Evolutionary conservation across 2,888 invertebrate species (phyloP).

Genomic region (Rutpela maculata): DNA sequence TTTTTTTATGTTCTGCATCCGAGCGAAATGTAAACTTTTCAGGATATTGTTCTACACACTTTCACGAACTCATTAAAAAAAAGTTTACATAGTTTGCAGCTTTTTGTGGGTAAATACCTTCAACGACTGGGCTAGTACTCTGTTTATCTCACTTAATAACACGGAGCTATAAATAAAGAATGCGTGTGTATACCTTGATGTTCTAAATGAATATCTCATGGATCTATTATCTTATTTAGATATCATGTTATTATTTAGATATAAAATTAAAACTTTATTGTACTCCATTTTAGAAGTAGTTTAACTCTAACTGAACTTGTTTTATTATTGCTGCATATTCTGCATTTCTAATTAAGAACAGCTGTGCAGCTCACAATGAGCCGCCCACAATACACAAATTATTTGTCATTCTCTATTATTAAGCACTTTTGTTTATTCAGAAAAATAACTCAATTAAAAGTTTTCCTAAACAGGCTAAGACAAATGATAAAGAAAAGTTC

Average conservation of each 20-base stretch:
- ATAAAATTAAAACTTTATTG: not conserved
- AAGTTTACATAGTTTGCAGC: too few species aligned
- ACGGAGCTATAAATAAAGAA: too few species aligned
- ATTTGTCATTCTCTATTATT: slow-evolving; percentile 22
- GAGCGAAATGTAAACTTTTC: too few species aligned
- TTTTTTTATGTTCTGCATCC: too few species aligned
- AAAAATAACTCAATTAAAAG: slow-evolving; percentile 54
- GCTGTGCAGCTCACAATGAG: slow-evolving; percentile 1
- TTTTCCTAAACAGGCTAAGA: slow-evolving; percentile 34
- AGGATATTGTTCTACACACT: too few species aligned
- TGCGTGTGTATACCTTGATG: too few species aligned
- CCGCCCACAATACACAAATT: slow-evolving; percentile 13
- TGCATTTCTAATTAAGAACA: slow-evolving; percentile 1
- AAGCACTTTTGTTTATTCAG: slow-evolving; percentile 34
- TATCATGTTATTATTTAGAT: not conserved
- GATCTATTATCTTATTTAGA: too few species aligned
- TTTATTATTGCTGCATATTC: slow-evolving; percentile 13
- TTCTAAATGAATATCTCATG: too few species aligned
- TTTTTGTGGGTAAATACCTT: too few species aligned
- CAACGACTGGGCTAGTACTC: too few species aligned
- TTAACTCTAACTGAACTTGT: not conserved
- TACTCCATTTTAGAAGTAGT: not conserved
- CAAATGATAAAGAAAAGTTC: slow-evolving; percentile 49
- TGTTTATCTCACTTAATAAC: too few species aligned
- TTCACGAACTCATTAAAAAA: too few species aligned